Evolutionary conservation across 2,888 invertebrate species (phyloP).

Genomic region (Pharmacophagus antenor): DNA sequence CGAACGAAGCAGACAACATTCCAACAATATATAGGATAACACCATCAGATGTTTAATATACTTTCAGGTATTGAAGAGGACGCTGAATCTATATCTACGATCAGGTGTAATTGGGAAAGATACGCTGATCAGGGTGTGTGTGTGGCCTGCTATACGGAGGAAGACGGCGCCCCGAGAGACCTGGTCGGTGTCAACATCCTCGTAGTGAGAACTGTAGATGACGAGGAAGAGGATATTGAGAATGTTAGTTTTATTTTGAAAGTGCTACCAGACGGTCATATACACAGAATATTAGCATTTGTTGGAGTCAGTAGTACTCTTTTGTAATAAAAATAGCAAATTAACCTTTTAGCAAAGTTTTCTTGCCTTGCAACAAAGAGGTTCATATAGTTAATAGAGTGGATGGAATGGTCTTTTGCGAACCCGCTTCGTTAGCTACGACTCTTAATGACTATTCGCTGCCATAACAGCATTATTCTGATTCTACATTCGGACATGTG

Average conservation of each 20-base stretch:
- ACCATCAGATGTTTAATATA: not conserved
- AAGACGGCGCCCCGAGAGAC: slow-evolving; percentile 48
- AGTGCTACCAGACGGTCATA: no score
- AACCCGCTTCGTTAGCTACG: no score
- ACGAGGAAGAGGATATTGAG: slow-evolving; percentile 55
- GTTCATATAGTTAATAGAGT: no score
- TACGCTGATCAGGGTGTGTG: slow-evolving; percentile 49
- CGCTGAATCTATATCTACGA: slow-evolving; percentile 51
- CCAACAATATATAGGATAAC: not conserved
- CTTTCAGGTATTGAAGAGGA: slow-evolving; percentile 52
- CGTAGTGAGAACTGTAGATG: slow-evolving; percentile 49
- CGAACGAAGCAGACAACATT: not conserved
- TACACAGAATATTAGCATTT: no score
- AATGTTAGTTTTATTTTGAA: slow-evolving; percentile 41
- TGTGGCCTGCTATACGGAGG: slow-evolving; percentile 59
- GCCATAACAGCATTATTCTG: no score
- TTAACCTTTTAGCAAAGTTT: no score
- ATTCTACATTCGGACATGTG: no score
- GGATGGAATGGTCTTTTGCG: no score
- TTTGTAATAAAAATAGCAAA: no score
- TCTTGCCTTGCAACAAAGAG: no score
- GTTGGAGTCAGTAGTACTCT: no score
- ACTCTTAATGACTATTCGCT: no score
- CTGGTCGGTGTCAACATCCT: slow-evolving; percentile 61
- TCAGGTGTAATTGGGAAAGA: slow-evolving; percentile 53